Evolutionary conservation across 2,888 invertebrate genomes (phyloP).

Genomic region (Ellobium chinense): DNA sequence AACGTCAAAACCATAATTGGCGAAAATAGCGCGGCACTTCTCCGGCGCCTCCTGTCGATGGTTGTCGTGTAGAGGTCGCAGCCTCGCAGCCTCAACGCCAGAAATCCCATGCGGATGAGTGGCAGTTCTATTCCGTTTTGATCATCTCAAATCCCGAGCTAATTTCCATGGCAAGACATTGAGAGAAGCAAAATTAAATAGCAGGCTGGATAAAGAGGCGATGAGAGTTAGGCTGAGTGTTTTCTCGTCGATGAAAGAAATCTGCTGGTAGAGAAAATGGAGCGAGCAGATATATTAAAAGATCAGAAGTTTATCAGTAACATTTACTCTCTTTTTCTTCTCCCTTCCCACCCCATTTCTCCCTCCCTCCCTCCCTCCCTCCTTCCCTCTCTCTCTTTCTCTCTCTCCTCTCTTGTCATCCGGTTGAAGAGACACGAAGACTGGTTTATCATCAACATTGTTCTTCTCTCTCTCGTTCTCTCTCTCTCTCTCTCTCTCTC

Average conservation of each 20-base stretch:
- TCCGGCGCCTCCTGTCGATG: constrained; percentile 38
- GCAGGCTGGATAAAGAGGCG: constrained; percentile 18
- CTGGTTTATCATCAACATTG: too few relatives aligned
- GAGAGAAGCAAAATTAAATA: constrained; percentile 44
- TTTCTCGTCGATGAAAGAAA: constrained; percentile 5
- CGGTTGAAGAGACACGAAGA: too few relatives aligned
- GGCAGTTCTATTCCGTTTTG: constrained; percentile 42
- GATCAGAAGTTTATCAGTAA: too few relatives aligned
- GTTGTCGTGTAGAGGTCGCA: constrained; percentile 40
- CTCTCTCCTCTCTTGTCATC: too few relatives aligned
- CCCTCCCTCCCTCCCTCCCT: too few relatives aligned
- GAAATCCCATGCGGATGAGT: constrained; percentile 29
- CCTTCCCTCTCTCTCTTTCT: too few relatives aligned
- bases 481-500: too few relatives aligned
- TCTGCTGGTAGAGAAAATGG: neutral
- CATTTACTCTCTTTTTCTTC: neutral
- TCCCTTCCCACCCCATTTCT: too few relatives aligned
- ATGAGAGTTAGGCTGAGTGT: constrained; percentile 13
- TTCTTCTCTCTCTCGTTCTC: too few relatives aligned
- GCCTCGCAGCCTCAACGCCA: constrained; percentile 19
- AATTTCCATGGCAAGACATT: constrained; percentile 41
- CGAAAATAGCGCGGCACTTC: constrained; percentile 36
- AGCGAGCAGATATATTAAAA: neutral
- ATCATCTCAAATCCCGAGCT: constrained; percentile 42
- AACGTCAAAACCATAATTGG: constrained; percentile 43